Evolutionary conservation across 2,797 vertebrate genomes (phyloP), one percentile per base, ranked within the genome.

Genomic region (Poliocrania exsul): DNA sequence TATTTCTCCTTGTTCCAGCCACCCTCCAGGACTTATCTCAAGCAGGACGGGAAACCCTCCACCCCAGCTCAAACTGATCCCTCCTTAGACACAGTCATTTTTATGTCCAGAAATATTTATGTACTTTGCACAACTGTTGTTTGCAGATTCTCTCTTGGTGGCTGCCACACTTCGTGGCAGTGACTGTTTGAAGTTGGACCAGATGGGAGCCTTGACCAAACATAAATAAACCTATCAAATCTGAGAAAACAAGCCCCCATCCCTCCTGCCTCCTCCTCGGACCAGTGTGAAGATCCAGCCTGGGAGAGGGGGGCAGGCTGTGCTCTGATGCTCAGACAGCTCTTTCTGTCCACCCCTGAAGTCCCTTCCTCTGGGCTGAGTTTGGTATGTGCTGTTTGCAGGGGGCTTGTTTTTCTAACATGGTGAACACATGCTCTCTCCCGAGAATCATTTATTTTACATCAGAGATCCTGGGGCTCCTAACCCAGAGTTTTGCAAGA

Each of bases 351-450:
- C 96, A 95, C 89, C 92, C 95, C 96, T 96, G 94, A 96, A 96
- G 95, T 94, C 93, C 91, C 61, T 93, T 97, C 92, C 95, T 96
- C 93, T 6, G 10, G 90, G 86, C 84, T 93, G 89, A 89, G 89
- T 96, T 95, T 91, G 88, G 96, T 96, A 95, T 96, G 95, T 96
- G 97, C 87, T 89, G 95, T 87, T 97, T 95, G 96, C 95, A 90
- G 95, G 96, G 95, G 93, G 94, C 57, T 77, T 99, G 98, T 99
- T 99, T 98, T 99, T 98, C 88, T 99, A 99, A 99, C 98, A 98
- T 99, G 99, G 99, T 97, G 98, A 99, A 99, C 99, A 99, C 98
- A 99, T 99, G 99, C 98, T 97, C 97, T 98, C 98, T 98, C 97
- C 97, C 95, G 97, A 97, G 97, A 96, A 97, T 97, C 97, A 98